Evolutionary conservation across 2,888 invertebrate genomes (phyloP).

Genomic region (Andricus curvator): DNA sequence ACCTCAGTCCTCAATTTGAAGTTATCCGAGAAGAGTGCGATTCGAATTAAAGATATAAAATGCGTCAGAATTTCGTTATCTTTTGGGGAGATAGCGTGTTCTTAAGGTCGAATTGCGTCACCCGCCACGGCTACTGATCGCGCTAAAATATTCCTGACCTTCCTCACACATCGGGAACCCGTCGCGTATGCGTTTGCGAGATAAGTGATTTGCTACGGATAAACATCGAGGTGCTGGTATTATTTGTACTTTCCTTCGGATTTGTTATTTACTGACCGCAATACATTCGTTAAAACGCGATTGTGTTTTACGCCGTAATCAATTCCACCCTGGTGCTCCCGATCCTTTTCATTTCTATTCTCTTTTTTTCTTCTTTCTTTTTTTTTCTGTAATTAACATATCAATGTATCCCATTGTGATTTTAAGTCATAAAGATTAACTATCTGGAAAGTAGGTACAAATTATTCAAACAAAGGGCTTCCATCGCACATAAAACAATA

Average conservation of each 20-base stretch:
- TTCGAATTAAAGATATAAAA: background rate
- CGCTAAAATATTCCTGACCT: conserved; percentile 71
- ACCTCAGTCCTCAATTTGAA: background rate
- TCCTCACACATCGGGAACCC: conserved; percentile 62
- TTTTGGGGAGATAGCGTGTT: conserved; percentile 52
- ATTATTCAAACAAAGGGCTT: conserved; percentile 39
- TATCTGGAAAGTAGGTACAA: conserved; percentile 39
- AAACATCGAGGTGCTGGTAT: conserved; percentile 35
- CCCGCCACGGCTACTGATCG: conserved; percentile 61
- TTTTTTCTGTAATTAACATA: conserved; percentile 27
- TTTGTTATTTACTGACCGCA: conserved; percentile 39
- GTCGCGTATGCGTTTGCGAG: conserved; percentile 29
- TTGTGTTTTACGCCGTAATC: conserved; percentile 39
- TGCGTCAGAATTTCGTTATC: conserved; percentile 25
- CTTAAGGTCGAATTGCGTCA: conserved; percentile 64
- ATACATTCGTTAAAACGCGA: conserved; percentile 34
- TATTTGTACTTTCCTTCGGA: conserved; percentile 41
- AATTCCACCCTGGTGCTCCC: conserved; percentile 39
- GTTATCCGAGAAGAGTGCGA: background rate
- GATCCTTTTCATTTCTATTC: conserved; percentile 34
- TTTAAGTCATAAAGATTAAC: conserved; percentile 39
- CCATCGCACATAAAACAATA: conserved; percentile 24
- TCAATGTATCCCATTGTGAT: conserved; percentile 37
- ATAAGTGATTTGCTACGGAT: conserved; percentile 33
- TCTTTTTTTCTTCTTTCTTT: conserved; percentile 1